Conservation (phyloP, 2,113 vertebrate genomes). For the Butorides virescens region DNA sequence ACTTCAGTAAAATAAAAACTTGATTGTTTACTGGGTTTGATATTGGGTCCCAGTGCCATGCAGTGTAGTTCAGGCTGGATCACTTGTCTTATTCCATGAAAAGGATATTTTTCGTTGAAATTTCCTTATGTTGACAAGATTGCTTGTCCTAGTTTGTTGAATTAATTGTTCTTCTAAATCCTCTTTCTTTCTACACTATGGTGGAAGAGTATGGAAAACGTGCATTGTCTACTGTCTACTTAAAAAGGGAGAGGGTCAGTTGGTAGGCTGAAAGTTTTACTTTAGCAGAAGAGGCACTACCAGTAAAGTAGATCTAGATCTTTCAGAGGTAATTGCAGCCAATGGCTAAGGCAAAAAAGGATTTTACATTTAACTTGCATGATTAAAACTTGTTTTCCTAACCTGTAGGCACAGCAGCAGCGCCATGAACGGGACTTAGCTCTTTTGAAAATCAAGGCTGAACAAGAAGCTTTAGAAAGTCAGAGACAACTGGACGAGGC, state of each 20-base stretch:
- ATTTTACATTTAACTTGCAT: background rate
- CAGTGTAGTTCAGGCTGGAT: background rate
- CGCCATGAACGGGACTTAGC: slow-evolving; percentile 88
- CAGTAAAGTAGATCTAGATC: background rate
- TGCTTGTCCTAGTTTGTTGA: background rate
- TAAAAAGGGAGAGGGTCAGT: background rate
- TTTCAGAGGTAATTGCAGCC: background rate
- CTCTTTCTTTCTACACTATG: background rate
- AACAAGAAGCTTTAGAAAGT: slow-evolving; percentile 89
- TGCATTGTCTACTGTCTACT: background rate
- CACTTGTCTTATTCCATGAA: background rate
- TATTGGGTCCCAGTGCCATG: background rate
- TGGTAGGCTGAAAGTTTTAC: background rate
- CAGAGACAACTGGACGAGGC: slow-evolving; percentile 88
- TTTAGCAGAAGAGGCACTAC: background rate
- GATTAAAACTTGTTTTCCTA: background rate
- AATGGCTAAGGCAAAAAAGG: background rate
- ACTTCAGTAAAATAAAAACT: background rate
- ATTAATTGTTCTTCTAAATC: background rate
- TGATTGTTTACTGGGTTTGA: background rate
- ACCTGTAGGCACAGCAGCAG: slow-evolving; percentile 87
- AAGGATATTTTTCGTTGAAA: background rate
- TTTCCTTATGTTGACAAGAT: background rate
- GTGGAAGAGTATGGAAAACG: background rate
- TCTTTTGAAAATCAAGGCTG: slow-evolving; percentile 88